A percentile compares a stretch with the other conserved stretches of the same genome.
phyloP scores from a whole-genome alignment of 1,140 invertebrate species.

The Diorhabda carinulata region DNA sequence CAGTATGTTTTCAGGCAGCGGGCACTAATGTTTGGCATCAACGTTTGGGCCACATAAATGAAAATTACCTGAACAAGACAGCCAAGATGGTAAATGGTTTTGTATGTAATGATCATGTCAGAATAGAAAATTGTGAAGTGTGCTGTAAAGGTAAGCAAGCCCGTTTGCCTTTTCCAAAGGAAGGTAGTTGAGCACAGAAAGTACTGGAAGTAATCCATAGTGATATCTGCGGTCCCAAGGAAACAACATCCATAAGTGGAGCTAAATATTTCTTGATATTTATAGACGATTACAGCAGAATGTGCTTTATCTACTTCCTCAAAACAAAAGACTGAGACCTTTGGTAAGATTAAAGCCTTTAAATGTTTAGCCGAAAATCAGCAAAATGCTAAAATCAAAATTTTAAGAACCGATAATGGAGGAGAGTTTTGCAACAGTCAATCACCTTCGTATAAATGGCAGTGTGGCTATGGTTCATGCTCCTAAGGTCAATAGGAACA shows the following conservation, averaged over 20 bases:
- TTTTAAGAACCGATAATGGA: conserved; percentile 31
- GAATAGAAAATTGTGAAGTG: conserved; percentile 29
- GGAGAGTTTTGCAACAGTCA: conserved; percentile 32
- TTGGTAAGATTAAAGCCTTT: conserved; percentile 35
- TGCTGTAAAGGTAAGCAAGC: conserved; percentile 42
- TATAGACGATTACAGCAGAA: conserved; percentile 45
- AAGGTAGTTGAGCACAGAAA: conserved; percentile 25
- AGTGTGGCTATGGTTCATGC: no score
- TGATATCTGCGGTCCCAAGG: conserved; percentile 41
- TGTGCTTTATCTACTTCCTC: conserved; percentile 43
- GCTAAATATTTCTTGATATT: conserved; percentile 45
- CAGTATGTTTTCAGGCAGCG: conserved; percentile 25
- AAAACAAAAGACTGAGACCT: conserved; percentile 39
- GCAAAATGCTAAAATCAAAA: conserved; percentile 38
- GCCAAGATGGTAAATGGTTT: conserved; percentile 26
- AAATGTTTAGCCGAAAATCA: conserved; percentile 37
- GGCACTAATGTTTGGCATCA: conserved; percentile 30
- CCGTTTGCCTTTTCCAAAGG: conserved; percentile 32
- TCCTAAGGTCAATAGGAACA: neutral
- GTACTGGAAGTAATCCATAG: conserved; percentile 38
- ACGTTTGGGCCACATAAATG: conserved; percentile 39
- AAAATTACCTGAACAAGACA: conserved; percentile 22
- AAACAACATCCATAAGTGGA: conserved; percentile 37
- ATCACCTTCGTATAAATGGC: no score
- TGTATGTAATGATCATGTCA: conserved; percentile 23